Evolutionary conservation across 2,797 vertebrate genomes (phyloP).

Genomic region (Silurus aristotelis): DNA sequence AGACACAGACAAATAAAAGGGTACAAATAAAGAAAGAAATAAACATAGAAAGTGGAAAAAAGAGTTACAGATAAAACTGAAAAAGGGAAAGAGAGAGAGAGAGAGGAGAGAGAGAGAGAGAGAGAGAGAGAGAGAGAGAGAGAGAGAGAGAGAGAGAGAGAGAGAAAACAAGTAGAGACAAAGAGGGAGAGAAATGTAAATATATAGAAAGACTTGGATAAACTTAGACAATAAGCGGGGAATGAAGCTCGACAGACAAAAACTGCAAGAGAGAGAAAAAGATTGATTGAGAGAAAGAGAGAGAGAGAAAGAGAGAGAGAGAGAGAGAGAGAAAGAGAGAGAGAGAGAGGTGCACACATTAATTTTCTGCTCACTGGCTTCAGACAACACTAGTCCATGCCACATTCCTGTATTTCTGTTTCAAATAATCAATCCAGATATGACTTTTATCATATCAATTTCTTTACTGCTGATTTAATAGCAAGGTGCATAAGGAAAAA

Average conservation of each 20-base stretch:
- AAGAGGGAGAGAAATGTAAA: neutral
- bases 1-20: no score
- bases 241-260: neutral
- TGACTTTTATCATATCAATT: neutral
- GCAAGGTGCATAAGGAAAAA: neutral
- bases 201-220: neutral
- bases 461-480: neutral
- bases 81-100: neutral
- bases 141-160: neutral
- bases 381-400: constrained; percentile 26
- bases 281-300: no score
- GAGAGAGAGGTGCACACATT: neutral
- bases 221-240: neutral
- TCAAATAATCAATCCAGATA: neutral
- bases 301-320: neutral
- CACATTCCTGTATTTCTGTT: constrained; percentile 24
- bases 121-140: neutral
- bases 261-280: neutral
- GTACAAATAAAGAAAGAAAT: no score
- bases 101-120: neutral
- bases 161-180: neutral
- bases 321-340: neutral
- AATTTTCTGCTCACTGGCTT: constrained; percentile 37
- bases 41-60: no score
- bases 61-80: neutral